Percentiles rank a stretch among this genome's conserved stretches.
These are phyloP conservation scores for Cardiocondyla obscurior DNA, from an alignment of 1,140 invertebrate genomes.

Conservation along the genomic window DNA sequence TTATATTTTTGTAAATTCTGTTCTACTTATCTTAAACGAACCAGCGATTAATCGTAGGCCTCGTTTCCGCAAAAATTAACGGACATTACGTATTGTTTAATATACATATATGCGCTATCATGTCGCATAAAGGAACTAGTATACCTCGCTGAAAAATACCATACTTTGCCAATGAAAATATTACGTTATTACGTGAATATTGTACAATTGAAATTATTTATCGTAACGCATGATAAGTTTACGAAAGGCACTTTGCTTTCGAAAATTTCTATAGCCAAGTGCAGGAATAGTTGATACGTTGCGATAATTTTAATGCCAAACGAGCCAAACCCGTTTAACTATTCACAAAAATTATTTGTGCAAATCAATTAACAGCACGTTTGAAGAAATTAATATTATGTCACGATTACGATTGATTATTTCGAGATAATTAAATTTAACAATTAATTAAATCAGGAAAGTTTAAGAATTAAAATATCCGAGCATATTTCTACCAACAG, in stretches of 20 bases:
- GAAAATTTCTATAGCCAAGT: background rate
- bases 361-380: background rate
- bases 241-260: background rate
- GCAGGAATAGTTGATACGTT: background rate
- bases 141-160: constrained; percentile 64
- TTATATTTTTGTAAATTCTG: constrained; percentile 4
- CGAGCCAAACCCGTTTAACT: background rate
- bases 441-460: no score
- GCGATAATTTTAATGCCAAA: background rate
- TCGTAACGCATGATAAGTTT: constrained; percentile 2
- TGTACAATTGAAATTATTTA: background rate
- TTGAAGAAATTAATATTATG: background rate
- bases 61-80: constrained; percentile 8
- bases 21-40: background rate
- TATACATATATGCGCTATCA: background rate
- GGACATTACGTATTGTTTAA: background rate
- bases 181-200: constrained; percentile 7
- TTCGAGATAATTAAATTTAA: no score
- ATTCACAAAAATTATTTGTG: background rate
- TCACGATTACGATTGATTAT: constrained; percentile 36
- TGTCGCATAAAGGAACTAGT: constrained; percentile 49
- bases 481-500: no score
- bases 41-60: background rate
- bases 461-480: no score
- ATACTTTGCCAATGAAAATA: background rate